Conservation (phyloP, 2,888 invertebrate genomes). For the Diaperis boleti region DNA sequence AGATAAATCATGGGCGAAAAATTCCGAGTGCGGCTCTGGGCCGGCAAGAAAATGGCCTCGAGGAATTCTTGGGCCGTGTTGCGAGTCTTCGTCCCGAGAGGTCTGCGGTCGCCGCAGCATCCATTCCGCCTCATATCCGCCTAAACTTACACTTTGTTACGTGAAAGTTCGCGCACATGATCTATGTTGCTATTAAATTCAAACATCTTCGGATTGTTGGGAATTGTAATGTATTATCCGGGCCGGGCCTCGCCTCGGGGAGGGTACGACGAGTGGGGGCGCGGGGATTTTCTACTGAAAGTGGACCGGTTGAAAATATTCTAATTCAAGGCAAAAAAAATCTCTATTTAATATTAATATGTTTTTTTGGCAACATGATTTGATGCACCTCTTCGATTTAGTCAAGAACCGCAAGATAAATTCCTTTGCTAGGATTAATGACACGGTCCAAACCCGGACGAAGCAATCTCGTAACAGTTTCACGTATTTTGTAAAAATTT, state of each 20-base stretch:
- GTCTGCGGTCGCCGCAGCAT: conserved; percentile 66
- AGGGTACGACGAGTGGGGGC: neutral
- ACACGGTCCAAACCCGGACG: too few species aligned
- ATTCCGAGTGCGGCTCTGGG: conserved; percentile 18
- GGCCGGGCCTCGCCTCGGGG: conserved; percentile 60
- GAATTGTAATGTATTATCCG: conserved; percentile 67
- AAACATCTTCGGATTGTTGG: conserved; percentile 67
- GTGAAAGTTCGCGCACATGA: conserved; percentile 65
- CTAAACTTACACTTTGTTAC: conserved; percentile 63
- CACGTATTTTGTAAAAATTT: too few species aligned
- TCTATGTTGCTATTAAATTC: conserved; percentile 67
- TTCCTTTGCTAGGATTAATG: too few species aligned
- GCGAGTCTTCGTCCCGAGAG: conserved; percentile 63
- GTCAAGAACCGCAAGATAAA: too few species aligned
- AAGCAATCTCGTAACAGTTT: too few species aligned
- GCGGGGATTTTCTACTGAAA: too few species aligned
- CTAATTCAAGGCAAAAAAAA: too few species aligned
- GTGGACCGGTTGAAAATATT: too few species aligned
- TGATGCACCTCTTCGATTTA: too few species aligned
- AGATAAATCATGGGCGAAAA: conserved; percentile 47
- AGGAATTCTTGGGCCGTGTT: conserved; percentile 63
- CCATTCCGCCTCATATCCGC: conserved; percentile 64
- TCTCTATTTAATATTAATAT: too few species aligned
- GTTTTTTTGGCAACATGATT: too few species aligned
- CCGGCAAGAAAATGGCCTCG: conserved; percentile 45